phyloP scores from a whole-genome alignment of 2,888 invertebrate species.

The Anorthoa munda region DNA sequence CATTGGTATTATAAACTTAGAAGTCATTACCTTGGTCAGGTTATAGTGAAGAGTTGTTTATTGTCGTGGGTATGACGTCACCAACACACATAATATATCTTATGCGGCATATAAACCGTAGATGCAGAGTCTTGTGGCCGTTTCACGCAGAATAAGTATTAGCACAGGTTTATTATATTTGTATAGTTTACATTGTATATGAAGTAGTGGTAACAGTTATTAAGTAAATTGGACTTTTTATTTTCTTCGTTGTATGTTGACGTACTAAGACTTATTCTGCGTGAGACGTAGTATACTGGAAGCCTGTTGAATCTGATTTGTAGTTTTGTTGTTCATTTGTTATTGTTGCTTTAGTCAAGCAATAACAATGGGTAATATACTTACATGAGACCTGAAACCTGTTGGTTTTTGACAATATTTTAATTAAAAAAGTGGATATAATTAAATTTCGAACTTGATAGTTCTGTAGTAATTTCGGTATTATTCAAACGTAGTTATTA shows the following conservation, averaged over 20 bases:
- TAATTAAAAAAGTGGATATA: too few species aligned
- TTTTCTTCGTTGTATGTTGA: slow-evolving; percentile 33
- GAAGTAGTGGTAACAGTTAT: slow-evolving; percentile 2
- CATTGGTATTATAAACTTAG: too few species aligned
- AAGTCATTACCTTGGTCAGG: not conserved
- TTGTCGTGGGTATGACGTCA: slow-evolving; percentile 8
- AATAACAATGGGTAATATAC: not conserved
- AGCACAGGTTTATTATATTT: slow-evolving; percentile 8
- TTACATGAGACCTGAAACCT: too few species aligned
- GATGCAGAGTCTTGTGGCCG: slow-evolving; percentile 1
- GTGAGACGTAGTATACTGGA: slow-evolving; percentile 12
- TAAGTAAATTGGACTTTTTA: slow-evolving; percentile 2
- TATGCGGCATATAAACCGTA: not conserved
- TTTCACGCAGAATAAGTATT: slow-evolving; percentile 18
- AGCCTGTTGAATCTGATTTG: slow-evolving; percentile 8
- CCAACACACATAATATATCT: not conserved
- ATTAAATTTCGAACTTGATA: too few species aligned
- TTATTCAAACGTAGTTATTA: too few species aligned
- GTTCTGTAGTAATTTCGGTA: too few species aligned
- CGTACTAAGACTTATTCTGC: slow-evolving; percentile 11
- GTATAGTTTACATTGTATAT: not conserved
- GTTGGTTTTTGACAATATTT: too few species aligned
- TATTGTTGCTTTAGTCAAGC: not conserved
- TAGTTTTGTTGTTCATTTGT: not conserved
- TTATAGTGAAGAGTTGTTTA: slow-evolving; percentile 17